Base-by-base conservation (phyloP, 92 coral and sea anemone species). In the Galaxea fascicularis region DNA sequence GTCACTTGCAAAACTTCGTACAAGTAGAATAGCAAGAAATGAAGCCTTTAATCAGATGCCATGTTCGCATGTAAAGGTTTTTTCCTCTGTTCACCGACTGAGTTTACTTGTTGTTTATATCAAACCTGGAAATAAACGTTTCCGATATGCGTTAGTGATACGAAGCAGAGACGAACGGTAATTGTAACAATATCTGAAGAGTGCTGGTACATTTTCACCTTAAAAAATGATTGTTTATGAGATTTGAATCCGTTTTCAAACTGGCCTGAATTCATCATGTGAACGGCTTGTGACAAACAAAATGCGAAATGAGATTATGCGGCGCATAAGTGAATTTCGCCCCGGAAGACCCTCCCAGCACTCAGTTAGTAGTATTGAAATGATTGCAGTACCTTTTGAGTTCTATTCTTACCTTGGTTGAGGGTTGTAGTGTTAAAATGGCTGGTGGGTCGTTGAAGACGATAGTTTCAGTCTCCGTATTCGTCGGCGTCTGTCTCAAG, bases 401-500 rank as follows among this genome's bases (percentile, higher is more conserved):
- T 9, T 21, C 21, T 17, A 14, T 60, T 31, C 81, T 76, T 58
- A 76, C 81, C 81, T 57, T 22, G 22, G 77, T n/a, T n/a, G n/a
- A n/a, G n/a, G n/a, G n/a, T 27, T 54, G 26, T 76, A 25, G 29
- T 46, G 46, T 58, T 57, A 24, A 31, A 76, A 58, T 74, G 51
- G 26, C 24, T 76, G 81, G 66, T 11, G 54, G 53, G 22, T 17
- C 22, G 77, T 73, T 49, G 26, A 4, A 10, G 14, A 56, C 81
- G 29, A 58, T 58, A 57, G 46, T 21, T 76, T 41, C 65, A 25
- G n/a, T n/a, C n/a, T 76, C 66, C 15, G 17, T n/a, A 76, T 59
- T 59, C 68, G 69, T 31, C 52, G 81, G 69, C 67, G 67, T 57
- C 81, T 39, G 64, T 31, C 25, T 58, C 81, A 76, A 76, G 67